Conservation (phyloP, 1,140 invertebrate species). For the Cotesia chilonis region DNA sequence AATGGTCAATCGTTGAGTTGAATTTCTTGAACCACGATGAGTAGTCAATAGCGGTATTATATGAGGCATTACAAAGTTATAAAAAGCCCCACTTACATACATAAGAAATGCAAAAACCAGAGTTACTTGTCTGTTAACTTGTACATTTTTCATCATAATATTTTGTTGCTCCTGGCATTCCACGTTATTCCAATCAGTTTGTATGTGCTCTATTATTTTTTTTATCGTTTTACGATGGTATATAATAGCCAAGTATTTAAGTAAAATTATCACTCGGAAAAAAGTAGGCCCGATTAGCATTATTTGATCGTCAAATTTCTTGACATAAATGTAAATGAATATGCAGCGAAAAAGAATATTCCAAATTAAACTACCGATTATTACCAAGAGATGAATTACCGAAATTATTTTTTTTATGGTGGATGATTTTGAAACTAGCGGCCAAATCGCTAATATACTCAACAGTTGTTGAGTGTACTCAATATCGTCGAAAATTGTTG, state of each 20-base stretch:
- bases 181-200: slow-evolving; percentile 3
- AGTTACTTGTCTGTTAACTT: slow-evolving; percentile 1
- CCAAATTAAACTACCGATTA: slow-evolving; percentile 6
- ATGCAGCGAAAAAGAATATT: neutral
- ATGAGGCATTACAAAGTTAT: slow-evolving; percentile 24
- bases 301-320: slow-evolving; percentile 23
- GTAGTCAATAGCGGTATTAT: neutral
- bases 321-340: slow-evolving; percentile 10
- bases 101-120: slow-evolving; percentile 16
- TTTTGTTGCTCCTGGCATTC: neutral
- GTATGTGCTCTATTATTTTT: slow-evolving; percentile 7
- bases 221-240: slow-evolving; percentile 10
- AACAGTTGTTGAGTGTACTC: too few species aligned
- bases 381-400: too few species aligned
- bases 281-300: slow-evolving; percentile 38
- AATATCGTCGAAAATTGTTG: too few species aligned
- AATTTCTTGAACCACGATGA: slow-evolving; percentile 21
- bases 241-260: slow-evolving; percentile 39
- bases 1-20: slow-evolving; percentile 36
- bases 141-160: slow-evolving; percentile 24
- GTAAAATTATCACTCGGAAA: slow-evolving; percentile 30
- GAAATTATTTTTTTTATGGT: too few species aligned
- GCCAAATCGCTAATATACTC: too few species aligned
- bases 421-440: too few species aligned
- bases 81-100: neutral